Conservation (phyloP, 2,113 vertebrate genomes). For the Peromyscus californicus region DNA sequence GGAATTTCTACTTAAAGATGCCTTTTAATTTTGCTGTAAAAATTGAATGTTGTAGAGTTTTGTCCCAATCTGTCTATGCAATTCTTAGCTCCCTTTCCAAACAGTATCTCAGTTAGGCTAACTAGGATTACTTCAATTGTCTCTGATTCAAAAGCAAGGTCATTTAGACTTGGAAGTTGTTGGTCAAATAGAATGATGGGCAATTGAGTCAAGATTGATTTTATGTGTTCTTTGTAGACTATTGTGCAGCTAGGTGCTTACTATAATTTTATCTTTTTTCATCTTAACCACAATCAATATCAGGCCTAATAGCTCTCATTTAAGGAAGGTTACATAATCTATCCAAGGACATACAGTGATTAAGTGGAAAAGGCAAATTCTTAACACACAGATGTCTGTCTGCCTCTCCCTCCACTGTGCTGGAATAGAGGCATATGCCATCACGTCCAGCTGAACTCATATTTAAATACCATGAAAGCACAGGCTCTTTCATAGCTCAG, state of each 20-base stretch:
- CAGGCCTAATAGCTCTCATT: not conserved
- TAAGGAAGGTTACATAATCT: constrained; percentile 39
- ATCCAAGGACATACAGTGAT: constrained; percentile 21
- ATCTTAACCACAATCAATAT: constrained; percentile 42
- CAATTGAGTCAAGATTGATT: constrained; percentile 44
- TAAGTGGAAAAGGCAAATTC: not conserved
- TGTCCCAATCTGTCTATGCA: not conserved
- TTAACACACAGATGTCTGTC: not conserved
- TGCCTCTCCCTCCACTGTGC: not conserved
- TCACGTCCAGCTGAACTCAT: not conserved
- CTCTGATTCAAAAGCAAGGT: constrained; percentile 9
- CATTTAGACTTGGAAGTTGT: constrained; percentile 11
- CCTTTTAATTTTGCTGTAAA: not conserved
- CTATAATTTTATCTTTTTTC: constrained; percentile 43
- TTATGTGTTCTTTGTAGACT: not conserved
- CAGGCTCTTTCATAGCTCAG: not conserved
- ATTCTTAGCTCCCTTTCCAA: not conserved
- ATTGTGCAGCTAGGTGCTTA: constrained; percentile 45
- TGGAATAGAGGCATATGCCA: not conserved
- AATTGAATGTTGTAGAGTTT: not conserved
- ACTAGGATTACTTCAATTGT: not conserved
- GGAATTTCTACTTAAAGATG: not conserved
- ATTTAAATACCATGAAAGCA: not conserved
- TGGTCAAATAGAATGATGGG: constrained; percentile 38
- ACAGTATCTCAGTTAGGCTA: not conserved